phyloP scores from a whole-genome alignment of 2,113 vertebrate genomes.

The Heterotis niloticus region DNA sequence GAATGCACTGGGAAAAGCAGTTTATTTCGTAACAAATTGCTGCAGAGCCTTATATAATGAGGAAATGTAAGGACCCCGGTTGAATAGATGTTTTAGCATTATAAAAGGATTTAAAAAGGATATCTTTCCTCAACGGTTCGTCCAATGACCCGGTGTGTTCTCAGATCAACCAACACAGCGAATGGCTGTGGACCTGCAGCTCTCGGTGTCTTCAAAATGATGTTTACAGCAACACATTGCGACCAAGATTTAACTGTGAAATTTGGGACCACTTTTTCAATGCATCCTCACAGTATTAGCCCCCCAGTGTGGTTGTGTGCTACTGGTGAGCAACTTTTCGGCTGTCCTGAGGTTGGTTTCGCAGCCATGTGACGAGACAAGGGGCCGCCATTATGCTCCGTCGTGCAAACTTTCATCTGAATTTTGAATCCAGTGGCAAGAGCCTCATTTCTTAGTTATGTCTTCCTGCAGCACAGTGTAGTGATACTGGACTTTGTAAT shows the following conservation, averaged over 20 bases:
- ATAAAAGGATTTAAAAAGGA: no score
- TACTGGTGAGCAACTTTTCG: neutral
- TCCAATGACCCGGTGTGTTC: neutral
- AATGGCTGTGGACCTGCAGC: neutral
- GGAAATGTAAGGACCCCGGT: no score
- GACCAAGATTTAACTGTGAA: no score
- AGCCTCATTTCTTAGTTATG: neutral
- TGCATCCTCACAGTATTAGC: neutral
- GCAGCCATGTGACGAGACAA: constrained; percentile 19
- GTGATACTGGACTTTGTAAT: neutral
- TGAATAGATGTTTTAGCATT: no score
- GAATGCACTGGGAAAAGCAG: no score
- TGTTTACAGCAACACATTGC: constrained; percentile 59
- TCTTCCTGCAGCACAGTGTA: neutral
- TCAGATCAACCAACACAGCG: neutral
- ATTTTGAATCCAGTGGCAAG: neutral
- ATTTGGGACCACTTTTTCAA: constrained; percentile 30
- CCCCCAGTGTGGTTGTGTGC: neutral
- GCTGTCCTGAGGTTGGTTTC: constrained; percentile 6
- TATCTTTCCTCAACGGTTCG: neutral
- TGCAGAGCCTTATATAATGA: no score
- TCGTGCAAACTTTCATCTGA: constrained; percentile 11
- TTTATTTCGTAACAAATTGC: no score
- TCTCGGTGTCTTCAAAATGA: constrained; percentile 31
- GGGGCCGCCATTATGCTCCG: constrained; percentile 3